These are phyloP conservation scores for Hypomecis atomaria DNA, from an alignment of 2,888 invertebrate genomes.

Conservation along the genomic window DNA sequence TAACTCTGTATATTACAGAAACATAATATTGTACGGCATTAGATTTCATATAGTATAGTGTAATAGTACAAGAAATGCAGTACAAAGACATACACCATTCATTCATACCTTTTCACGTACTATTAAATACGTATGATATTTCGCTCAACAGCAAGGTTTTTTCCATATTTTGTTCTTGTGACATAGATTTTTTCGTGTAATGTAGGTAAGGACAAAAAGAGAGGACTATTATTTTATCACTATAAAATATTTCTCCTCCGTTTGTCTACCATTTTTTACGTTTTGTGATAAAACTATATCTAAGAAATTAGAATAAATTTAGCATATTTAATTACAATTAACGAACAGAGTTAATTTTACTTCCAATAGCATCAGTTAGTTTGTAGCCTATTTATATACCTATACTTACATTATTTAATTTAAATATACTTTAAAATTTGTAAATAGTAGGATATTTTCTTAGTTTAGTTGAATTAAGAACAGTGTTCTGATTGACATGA, in stretches of 20 bases:
- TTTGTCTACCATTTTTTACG: conserved; percentile 61
- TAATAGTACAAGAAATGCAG: too few relatives aligned
- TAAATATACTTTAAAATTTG: conserved; percentile 23
- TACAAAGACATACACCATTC: too few relatives aligned
- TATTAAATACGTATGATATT: neutral
- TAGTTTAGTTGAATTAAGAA: conserved; percentile 12
- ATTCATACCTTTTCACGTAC: too few relatives aligned
- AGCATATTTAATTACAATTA: conserved; percentile 5
- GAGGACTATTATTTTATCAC: conserved; percentile 80
- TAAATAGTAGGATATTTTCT: conserved; percentile 33
- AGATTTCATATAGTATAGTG: too few relatives aligned
- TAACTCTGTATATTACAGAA: too few relatives aligned
- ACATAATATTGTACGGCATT: too few relatives aligned
- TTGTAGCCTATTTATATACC: conserved; percentile 33
- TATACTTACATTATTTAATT: conserved; percentile 25
- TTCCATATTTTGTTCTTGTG: neutral
- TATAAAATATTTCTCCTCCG: conserved; percentile 79
- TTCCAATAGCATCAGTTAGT: conserved; percentile 32
- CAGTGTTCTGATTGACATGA: conserved; percentile 8
- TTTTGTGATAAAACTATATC: conserved; percentile 64
- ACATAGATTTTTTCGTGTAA: conserved; percentile 9
- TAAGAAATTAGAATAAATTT: conserved; percentile 4
- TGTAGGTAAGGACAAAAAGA: conserved; percentile 67
- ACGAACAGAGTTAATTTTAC: conserved; percentile 2
- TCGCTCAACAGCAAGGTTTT: neutral